Conservation (phyloP, 2,888 invertebrate species). For the Bellardia pandia region DNA sequence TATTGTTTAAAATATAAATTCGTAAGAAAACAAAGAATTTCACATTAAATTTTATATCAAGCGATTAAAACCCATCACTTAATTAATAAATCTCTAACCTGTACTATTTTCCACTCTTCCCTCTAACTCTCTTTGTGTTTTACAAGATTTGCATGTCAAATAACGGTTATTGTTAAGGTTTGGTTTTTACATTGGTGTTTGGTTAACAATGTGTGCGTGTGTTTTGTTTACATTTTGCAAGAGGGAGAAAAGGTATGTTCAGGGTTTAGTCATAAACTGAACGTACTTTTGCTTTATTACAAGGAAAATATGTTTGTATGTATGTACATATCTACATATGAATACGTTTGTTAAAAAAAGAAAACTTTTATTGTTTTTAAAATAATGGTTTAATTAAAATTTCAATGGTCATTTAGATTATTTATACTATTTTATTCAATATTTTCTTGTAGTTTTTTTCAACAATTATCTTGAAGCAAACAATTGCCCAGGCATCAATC, state of each 20-base stretch:
- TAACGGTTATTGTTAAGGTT: not conserved
- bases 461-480: conserved; percentile 16
- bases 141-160: not conserved
- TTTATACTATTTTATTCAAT: not conserved
- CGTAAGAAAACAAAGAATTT: not conserved
- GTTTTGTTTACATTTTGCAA: not conserved
- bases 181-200: not conserved
- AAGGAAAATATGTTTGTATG: too few species aligned
- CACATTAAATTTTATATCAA: not conserved
- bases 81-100: conserved; percentile 1
- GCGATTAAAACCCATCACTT: not conserved
- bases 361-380: not conserved
- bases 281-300: too few species aligned
- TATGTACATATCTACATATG: too few species aligned
- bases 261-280: too few species aligned
- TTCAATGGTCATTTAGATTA: not conserved
- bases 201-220: not conserved
- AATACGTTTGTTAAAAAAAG: too few species aligned
- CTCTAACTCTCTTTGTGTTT: too few species aligned
- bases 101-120: too few species aligned
- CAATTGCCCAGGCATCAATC: conserved; percentile 50
- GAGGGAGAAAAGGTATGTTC: not conserved
- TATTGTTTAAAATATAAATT: not conserved
- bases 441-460: not conserved
- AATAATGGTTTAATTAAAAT: conserved; percentile 21